These are phyloP conservation scores for Strongylocentrotus purpuratus DNA, from an alignment of 35 echinoderm and acorn worm species.

Conservation along the genomic window DNA sequence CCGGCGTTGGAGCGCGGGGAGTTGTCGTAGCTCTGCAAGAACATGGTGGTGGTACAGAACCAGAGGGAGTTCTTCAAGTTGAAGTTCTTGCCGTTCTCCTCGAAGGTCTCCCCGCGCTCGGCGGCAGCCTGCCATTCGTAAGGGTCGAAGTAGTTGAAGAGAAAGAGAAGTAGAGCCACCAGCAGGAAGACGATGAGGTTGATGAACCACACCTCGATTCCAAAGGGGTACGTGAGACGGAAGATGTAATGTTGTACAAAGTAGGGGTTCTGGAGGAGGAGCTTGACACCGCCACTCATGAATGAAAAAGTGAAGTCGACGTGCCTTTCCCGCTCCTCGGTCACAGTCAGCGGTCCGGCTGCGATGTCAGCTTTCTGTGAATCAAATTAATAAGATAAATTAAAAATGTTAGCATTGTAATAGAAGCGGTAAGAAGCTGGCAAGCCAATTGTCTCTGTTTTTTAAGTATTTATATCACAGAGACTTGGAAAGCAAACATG, in stretches of 20 bases:
- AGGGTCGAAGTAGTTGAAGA: constrained; percentile 88
- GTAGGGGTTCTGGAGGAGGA: constrained; percentile 87
- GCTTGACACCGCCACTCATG: constrained; percentile 87
- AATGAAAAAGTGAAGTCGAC: constrained; percentile 95
- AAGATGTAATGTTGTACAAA: constrained; percentile 81
- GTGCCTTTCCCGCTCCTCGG: constrained; percentile 71
- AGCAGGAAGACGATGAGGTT: constrained; percentile 85
- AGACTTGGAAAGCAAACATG: too few relatives aligned
- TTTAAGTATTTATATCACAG: too few relatives aligned
- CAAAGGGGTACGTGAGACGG: constrained; percentile 87
- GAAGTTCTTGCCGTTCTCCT: constrained; percentile 90
- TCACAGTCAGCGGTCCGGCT: constrained; percentile 88
- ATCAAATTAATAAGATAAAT: neutral
- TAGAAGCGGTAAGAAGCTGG: too few relatives aligned
- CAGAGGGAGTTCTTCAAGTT: constrained; percentile 92
- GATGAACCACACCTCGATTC: constrained; percentile 93
- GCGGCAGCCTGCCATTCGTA: constrained; percentile 91
- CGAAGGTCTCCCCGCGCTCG: constrained; percentile 76
- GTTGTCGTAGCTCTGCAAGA: constrained; percentile 91
- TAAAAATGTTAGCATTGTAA: neutral
- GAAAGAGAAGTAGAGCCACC: constrained; percentile 66
- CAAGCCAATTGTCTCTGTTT: too few relatives aligned
- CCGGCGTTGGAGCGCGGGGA: constrained; percentile 88
- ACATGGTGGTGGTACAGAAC: constrained; percentile 85
- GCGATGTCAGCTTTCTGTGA: constrained; percentile 97